Evolutionary conservation across 1,140 invertebrate species (phyloP).

Genomic region (Mercenaria mercenaria): DNA sequence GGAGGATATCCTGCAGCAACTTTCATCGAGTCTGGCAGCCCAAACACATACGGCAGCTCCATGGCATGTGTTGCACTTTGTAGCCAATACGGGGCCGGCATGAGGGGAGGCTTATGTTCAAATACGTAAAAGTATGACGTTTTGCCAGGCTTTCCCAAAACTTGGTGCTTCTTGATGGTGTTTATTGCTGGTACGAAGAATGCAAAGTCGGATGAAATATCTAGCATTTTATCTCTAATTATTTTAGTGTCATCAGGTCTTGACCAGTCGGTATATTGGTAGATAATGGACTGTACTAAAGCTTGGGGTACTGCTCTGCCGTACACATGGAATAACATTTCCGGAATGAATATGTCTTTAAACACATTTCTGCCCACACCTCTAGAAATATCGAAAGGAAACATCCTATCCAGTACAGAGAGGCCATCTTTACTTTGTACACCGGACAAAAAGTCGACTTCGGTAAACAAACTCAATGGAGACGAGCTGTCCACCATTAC

Average conservation of each 20-base stretch:
- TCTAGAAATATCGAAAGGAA: not conserved
- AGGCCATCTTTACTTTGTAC: conserved; percentile 45
- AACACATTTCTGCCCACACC: not conserved
- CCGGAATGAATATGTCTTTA: not conserved
- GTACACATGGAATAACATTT: not conserved
- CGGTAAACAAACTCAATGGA: not conserved
- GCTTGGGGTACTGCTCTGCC: not conserved
- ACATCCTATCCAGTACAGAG: too few species aligned
- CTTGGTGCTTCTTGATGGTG: not conserved
- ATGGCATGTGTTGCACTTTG: conserved; percentile 23
- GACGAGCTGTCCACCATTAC: not conserved
- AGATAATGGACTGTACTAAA: not conserved
- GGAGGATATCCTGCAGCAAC: not conserved
- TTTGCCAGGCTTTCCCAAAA: not conserved
- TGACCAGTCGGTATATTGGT: conserved; percentile 35
- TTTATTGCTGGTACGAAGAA: conserved; percentile 51
- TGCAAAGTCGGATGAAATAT: not conserved
- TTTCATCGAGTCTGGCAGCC: conserved; percentile 32
- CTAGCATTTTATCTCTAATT: conserved; percentile 17
- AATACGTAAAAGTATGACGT: conserved; percentile 43
- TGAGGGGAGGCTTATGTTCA: not conserved
- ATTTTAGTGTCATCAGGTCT: not conserved
- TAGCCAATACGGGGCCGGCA: not conserved
- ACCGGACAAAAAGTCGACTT: conserved; percentile 38
- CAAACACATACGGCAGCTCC: conserved; percentile 43